Evolutionary conservation across 2,888 invertebrate species (phyloP).

Genomic region (Portevinia maculata): DNA sequence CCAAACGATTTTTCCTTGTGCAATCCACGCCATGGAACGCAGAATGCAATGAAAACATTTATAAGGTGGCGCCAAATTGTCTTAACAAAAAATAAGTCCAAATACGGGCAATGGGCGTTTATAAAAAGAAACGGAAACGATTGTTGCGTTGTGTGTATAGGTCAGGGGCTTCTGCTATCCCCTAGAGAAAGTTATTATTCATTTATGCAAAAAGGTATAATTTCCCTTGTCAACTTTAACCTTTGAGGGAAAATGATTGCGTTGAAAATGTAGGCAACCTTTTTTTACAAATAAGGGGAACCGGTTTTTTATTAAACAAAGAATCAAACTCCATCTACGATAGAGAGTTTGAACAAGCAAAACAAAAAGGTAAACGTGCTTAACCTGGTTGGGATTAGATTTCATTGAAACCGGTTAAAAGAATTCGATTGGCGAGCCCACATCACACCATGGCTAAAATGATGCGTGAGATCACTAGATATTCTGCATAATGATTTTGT

Average conservation of each 20-base stretch:
- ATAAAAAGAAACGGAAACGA: slow-evolving; percentile 13
- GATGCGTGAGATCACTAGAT: background rate
- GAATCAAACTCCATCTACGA: background rate
- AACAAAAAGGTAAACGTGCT: slow-evolving; percentile 4
- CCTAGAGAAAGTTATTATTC: slow-evolving; percentile 11
- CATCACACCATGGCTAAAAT: background rate
- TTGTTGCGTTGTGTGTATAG: slow-evolving; percentile 1
- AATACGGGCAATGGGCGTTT: background rate
- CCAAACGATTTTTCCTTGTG: background rate
- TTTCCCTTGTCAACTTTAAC: slow-evolving; percentile 19
- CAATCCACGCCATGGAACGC: background rate
- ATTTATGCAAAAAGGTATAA: slow-evolving; percentile 10
- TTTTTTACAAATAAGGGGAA: background rate
- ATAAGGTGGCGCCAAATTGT: slow-evolving; percentile 25
- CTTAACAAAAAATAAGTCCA: slow-evolving; percentile 3
- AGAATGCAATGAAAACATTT: slow-evolving; percentile 17
- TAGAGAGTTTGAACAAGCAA: background rate
- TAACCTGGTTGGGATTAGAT: slow-evolving; percentile 22
- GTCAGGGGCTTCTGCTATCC: no score
- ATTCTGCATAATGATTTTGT: background rate
- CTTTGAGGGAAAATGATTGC: slow-evolving; percentile 1
- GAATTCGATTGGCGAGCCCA: background rate
- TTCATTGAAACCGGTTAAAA: slow-evolving; percentile 12
- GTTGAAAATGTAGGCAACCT: background rate
- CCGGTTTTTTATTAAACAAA: background rate